These are phyloP conservation scores for Mythimna impura DNA, from an alignment of 2,888 invertebrate species.

Conservation along the genomic window DNA sequence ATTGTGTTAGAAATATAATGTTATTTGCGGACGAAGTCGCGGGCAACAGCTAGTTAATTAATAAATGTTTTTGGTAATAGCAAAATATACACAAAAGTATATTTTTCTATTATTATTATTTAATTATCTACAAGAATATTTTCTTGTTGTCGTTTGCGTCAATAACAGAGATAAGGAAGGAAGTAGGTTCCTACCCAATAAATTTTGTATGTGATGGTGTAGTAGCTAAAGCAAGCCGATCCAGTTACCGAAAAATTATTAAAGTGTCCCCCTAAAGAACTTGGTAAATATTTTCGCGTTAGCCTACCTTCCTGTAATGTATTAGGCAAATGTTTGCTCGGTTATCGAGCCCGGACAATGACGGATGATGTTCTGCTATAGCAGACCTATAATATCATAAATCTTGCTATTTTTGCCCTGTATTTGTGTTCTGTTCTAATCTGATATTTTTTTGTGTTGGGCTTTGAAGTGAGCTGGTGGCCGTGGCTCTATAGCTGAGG, in stretches of 20 bases:
- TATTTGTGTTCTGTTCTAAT: constrained; percentile 68
- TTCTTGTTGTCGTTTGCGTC: too few species aligned
- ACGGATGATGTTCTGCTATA: constrained; percentile 62
- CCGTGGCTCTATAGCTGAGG: too few species aligned
- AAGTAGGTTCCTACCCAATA: too few species aligned
- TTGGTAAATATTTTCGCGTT: constrained; percentile 54
- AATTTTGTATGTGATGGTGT: too few species aligned
- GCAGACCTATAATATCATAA: constrained; percentile 60
- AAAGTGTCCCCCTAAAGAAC: constrained; percentile 48
- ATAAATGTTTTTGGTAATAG: too few species aligned
- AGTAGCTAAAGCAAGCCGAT: constrained; percentile 33
- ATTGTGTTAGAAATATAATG: too few species aligned
- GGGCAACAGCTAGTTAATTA: too few species aligned
- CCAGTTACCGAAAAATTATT: constrained; percentile 56
- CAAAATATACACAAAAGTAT: too few species aligned
- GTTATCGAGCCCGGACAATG: constrained; percentile 61
- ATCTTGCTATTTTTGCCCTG: constrained; percentile 64
- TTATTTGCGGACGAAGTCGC: too few species aligned
- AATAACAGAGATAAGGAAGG: too few species aligned
- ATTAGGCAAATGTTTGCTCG: constrained; percentile 69
- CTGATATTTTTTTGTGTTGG: constrained; percentile 71
- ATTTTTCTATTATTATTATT: too few species aligned
- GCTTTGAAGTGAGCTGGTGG: constrained; percentile 20
- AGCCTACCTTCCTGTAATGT: constrained; percentile 61
- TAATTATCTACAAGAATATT: too few species aligned